Conservation (phyloP, 2,888 invertebrate genomes). For the Tetragnatha montana region DNA sequence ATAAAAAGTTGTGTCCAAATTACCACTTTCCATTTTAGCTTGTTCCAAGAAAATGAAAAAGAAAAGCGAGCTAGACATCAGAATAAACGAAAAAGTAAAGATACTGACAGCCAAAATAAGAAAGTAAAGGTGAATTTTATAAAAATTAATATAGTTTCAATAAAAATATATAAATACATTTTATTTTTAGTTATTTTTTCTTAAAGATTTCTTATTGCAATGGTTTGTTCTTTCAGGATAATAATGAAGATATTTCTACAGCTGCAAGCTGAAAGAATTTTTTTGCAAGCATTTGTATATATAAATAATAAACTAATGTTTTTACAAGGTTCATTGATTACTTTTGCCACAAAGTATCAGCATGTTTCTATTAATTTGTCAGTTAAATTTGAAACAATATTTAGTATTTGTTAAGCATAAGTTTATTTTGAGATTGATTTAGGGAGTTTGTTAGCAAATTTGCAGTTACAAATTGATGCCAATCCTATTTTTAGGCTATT, state of each 20-base stretch:
- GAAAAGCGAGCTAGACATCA: constrained; percentile 69
- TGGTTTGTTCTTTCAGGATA: constrained; percentile 13
- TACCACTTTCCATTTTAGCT: constrained; percentile 12
- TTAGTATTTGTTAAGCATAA: too few species aligned
- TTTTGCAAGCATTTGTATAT: neutral
- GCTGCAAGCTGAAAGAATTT: neutral
- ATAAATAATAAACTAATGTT: neutral
- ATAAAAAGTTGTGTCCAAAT: neutral
- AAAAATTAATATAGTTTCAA: neutral
- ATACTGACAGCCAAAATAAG: constrained; percentile 8
- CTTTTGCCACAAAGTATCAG: too few species aligned
- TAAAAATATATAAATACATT: neutral
- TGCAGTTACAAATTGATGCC: too few species aligned
- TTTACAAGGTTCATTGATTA: too few species aligned
- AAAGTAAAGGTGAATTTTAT: constrained; percentile 44
- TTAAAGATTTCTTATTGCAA: neutral
- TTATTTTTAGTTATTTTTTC: neutral
- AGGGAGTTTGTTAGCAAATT: too few species aligned
- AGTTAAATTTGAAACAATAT: too few species aligned
- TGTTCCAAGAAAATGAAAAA: constrained; percentile 44
- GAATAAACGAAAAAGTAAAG: constrained; percentile 67
- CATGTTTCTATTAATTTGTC: too few species aligned
- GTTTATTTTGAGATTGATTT: too few species aligned
- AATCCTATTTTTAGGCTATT: too few species aligned
- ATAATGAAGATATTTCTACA: neutral